Evolutionary conservation across 2,113 vertebrate species (phyloP).

Genomic region (Recurvirostra avosetta): DNA sequence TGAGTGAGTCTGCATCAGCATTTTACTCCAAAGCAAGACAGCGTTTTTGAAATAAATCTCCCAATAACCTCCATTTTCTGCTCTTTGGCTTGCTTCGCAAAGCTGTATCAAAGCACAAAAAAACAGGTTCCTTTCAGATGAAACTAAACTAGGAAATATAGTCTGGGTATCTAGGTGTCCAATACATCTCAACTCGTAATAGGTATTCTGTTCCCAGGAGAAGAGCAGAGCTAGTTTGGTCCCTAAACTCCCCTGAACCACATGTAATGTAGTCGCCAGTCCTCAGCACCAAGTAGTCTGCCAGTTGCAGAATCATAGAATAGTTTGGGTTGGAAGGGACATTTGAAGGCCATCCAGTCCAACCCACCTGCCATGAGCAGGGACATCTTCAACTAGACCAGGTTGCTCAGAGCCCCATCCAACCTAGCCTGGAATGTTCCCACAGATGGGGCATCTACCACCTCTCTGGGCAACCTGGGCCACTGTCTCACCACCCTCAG

Average conservation of each 20-base stretch:
- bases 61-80: not conserved
- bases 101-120: not conserved
- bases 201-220: not conserved
- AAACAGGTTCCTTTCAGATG: not conserved
- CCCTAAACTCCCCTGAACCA: not conserved
- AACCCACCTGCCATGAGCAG: not conserved
- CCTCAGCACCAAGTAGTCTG: not conserved
- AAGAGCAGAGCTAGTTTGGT: not conserved
- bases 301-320: not conserved
- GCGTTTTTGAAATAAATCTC: not conserved
- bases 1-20: not conserved
- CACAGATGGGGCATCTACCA: not conserved
- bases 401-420: not conserved
- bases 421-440: not conserved
- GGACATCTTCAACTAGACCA: not conserved
- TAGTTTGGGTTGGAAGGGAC: not conserved
- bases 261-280: not conserved
- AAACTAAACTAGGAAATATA: not conserved
- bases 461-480: not conserved
- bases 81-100: not conserved
- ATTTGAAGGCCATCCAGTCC: not conserved
- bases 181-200: not conserved
- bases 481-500: not conserved
- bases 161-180: not conserved
- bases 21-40: not conserved